Evolutionary conservation across 2,113 vertebrate species (phyloP), one percentile per base, ranked within the genome.

Genomic region (Campylorhamphus procurvoides): DNA sequence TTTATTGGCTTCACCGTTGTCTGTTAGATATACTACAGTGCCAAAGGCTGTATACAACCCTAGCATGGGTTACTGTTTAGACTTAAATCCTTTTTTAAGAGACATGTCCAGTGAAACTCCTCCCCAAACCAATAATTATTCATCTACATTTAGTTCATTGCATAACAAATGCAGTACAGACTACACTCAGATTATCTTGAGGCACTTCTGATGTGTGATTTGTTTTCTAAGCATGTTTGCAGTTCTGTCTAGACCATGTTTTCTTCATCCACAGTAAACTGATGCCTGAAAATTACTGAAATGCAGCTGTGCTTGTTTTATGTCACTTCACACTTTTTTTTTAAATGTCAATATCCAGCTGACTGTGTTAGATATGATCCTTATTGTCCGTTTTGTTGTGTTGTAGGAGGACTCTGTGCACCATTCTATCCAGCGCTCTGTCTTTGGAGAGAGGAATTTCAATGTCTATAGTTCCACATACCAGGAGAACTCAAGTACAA

Each of bases 371-470:
- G 96, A 95, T 83, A 23, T 91, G 87, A 91, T 94, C 75, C 66
- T 98, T 96, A 95, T 50, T 97, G 94, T 97, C 86, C 80, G 96
- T 96, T 97, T 80, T 96, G 88, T 96, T 96, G 96, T 97, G 71
- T 92, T 98, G 44, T 67, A 99, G 99, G 99, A 99, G 88, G 97
- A 98, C 89, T 93, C 97, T 94, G 96, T 93, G 84, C 97, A 98
- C 67, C 96, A 94, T 90, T 98, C 98, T 96, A 94, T 96, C 87
- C 98, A 97, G 59, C 98, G 99, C 78, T 99, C 99, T 75, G 99
- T 99, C 96, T 99, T 99, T 92, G 99, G 99, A 96, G 99, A 99
- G 98, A 99, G 98, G 97, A 99, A 98, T 98, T 98, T 99, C 96
- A 99, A 99, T 96, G 94, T 98, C 81, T 97, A 94, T 97, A 98